Conservation (phyloP, 2,113 vertebrate genomes). For the Oostethus manadensis region DNA sequence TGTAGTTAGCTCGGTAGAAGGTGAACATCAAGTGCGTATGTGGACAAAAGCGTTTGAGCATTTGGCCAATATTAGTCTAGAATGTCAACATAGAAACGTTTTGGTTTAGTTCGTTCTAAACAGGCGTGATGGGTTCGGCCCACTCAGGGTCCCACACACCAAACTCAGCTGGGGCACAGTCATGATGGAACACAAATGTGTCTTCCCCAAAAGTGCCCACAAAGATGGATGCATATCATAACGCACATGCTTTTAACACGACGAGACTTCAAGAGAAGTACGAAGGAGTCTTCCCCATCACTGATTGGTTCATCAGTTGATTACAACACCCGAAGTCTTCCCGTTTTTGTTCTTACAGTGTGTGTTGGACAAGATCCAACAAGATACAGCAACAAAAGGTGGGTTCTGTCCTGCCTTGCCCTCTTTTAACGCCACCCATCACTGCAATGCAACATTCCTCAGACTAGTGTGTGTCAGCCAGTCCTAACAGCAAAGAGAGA, state of each 20-base stretch:
- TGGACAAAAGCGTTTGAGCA: background rate
- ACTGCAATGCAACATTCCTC: conserved; percentile 40
- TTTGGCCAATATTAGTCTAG: background rate
- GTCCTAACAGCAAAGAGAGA: background rate
- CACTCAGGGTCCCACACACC: too few relatives aligned
- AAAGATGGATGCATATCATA: too few relatives aligned
- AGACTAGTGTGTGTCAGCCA: conserved; percentile 20
- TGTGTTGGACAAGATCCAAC: conserved; percentile 10
- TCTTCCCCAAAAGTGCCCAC: too few relatives aligned
- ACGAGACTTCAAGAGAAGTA: too few relatives aligned
- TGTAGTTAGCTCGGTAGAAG: conserved; percentile 1
- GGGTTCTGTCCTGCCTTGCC: conserved; percentile 20
- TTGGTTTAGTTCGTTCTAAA: too few relatives aligned
- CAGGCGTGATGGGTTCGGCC: too few relatives aligned
- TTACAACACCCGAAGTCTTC: background rate
- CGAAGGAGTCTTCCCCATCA: background rate
- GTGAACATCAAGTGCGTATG: background rate
- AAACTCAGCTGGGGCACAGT: too few relatives aligned
- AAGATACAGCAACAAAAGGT: conserved; percentile 15
- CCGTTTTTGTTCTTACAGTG: background rate
- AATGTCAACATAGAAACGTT: background rate
- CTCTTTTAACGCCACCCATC: conserved; percentile 49
- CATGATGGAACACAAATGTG: too few relatives aligned
- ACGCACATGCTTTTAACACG: too few relatives aligned
- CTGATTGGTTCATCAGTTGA: background rate